Percentiles rank a stretch among this genome's conserved stretches.
Evolutionary conservation across 2,888 invertebrate genomes (phyloP).

Genomic region (Coremacera marginata): DNA sequence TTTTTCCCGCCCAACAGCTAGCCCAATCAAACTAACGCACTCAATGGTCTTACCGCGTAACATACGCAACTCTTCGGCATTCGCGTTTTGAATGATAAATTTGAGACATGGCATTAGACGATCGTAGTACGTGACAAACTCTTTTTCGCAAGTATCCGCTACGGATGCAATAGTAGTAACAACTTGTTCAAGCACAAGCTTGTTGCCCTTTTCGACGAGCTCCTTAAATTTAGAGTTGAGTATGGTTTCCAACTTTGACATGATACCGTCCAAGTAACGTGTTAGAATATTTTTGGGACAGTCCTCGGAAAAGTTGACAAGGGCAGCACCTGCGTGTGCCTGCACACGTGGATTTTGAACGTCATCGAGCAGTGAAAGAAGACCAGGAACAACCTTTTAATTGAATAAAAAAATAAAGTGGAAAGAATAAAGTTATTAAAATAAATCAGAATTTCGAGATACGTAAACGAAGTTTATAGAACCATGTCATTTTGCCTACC

Average conservation of each 20-base stretch:
- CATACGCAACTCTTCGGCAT: constrained; percentile 87
- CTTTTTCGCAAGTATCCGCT: constrained; percentile 97
- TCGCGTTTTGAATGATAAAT: constrained; percentile 96
- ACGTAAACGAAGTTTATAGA: not conserved
- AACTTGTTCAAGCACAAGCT: constrained; percentile 93
- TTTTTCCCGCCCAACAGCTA: constrained; percentile 85
- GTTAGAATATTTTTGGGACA: constrained; percentile 95
- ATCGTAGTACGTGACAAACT: constrained; percentile 95
- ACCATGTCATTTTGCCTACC: constrained; percentile 49
- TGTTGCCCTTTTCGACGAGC: constrained; percentile 93
- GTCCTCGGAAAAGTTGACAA: constrained; percentile 99
- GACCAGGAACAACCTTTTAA: constrained; percentile 83
- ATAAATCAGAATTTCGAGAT: not conserved
- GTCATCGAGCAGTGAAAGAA: constrained; percentile 90
- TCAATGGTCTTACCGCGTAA: constrained; percentile 98
- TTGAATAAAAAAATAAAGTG: not conserved
- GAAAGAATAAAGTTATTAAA: not conserved
- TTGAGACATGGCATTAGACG: constrained; percentile 94
- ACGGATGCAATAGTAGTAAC: constrained; percentile 99
- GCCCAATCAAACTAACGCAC: constrained; percentile 97
- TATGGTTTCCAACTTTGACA: constrained; percentile 90
- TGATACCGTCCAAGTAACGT: constrained; percentile 90
- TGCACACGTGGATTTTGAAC: constrained; percentile 91
- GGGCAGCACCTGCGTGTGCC: constrained; percentile 89
- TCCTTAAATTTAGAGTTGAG: constrained; percentile 94